Base-by-base conservation (phyloP, 2,888 invertebrate genomes). In the Drosophila paucipuncta region DNA sequence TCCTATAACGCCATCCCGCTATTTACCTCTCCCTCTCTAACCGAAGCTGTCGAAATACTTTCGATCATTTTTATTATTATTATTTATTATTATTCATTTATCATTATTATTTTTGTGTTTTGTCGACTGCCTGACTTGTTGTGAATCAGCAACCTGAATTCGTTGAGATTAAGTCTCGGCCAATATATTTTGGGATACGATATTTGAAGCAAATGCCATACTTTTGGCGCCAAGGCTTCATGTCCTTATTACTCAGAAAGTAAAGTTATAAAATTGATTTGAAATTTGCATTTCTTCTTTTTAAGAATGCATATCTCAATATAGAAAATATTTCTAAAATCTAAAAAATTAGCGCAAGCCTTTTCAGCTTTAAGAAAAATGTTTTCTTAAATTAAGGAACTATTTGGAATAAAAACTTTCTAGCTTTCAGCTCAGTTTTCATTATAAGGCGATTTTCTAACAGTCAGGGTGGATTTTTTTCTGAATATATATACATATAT, bases 1-100 rank as follows among this genome's bases (percentile, higher is more conserved):
- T 74, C 57, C 53, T 53, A 7, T n/a, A 54, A 39, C 30, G 30
- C 30, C 49, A 47, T 16, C 5, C 1, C 35, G 39, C 11, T 11
- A 28, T 55, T 25, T 7, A 25, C 25, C 28, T 13, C n/a, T 30
- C n/a, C n/a, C 52, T 52, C 52, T 52, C 30, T 11, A 25, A 2
- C 16, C 16, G 25, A 25, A 47, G 16, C 16, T 25, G 47, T 4
- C 4, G 9, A 9, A 25, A 25, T 47, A 47, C 47, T 25, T 47
- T 47, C 47, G 47, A 25, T 47, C 25, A 25, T 25, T 47, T 9
- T 47, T n/a, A n/a, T 41, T 39, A 18, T 18, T 18, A 39, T 18
- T 18, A 18, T 9, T 13, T 39, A 22, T 22, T 22, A 13, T 47
- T 22, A 2, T 22, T 11, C 1, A 16, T 37, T 37, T 43, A 18